A percentile compares a stretch with the other conserved stretches of the same genome.
Evolutionary conservation across 2,888 invertebrate genomes (phyloP).

Genomic region (Platynereis dumerilii): DNA sequence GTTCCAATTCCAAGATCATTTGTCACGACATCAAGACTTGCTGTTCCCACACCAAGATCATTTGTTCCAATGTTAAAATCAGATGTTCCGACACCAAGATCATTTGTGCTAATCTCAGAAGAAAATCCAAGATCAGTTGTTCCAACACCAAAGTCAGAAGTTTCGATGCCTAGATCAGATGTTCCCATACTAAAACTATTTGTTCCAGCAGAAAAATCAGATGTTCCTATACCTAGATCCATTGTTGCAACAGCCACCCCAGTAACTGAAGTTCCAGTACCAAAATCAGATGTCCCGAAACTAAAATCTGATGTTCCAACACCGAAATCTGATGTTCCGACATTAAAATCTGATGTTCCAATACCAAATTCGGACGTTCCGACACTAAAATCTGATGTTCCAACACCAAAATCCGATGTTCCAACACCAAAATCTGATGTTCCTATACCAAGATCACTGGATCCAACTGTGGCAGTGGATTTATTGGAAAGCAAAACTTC

Average conservation of each 20-base stretch:
- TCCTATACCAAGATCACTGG: background rate
- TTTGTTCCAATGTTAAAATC: background rate
- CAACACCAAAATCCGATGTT: background rate
- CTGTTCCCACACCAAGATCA: background rate
- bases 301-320: background rate
- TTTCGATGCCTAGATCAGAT: background rate
- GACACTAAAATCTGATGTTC: no score
- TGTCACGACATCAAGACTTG: background rate
- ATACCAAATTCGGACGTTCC: background rate
- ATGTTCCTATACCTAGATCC: background rate
- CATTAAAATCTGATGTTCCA: background rate
- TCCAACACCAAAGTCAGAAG: background rate
- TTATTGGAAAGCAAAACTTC: background rate
- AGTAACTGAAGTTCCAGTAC: background rate
- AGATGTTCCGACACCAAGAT: background rate
- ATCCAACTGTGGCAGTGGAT: background rate
- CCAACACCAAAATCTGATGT: background rate
- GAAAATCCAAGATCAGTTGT: background rate
- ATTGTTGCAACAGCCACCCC: background rate
- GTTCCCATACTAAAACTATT: no score
- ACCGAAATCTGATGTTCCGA: background rate
- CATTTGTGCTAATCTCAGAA: background rate
- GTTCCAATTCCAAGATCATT: background rate
- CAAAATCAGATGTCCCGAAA: background rate
- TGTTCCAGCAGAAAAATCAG: no score